Base-by-base conservation (phyloP, 2,113 vertebrate genomes). In the Leuciscus idus region DNA sequence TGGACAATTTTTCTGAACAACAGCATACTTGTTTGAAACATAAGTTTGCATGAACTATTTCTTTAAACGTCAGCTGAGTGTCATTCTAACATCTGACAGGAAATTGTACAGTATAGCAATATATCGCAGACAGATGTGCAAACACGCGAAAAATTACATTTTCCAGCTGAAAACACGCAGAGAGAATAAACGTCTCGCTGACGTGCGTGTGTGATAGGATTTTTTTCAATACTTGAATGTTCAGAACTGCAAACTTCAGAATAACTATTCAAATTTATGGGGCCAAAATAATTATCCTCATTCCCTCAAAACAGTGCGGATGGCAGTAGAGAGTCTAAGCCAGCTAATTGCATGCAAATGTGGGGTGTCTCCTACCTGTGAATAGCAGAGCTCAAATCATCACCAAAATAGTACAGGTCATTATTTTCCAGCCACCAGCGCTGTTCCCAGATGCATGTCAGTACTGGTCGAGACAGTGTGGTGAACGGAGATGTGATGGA, bases 291-390 rank as follows among this genome's bases (percentile, higher is more conserved):
- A 70, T 77, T 13, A 48, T 36, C 36, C 48, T n/a, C 36, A 4
- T 28, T 81, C 36, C 7, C 15, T 64, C 1, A 39, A 28, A 61
- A 61, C 7, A 19, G 15, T 28, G 59, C 28, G 79, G 62, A 64
- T 64, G 15, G n/a, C 46, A 81, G 39, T 13, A 28, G 10, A 50
- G 48, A 13, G 79, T 28, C 39, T 21, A 33, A 50, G 26, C 9
- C 80, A 82, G 26, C 46, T 70, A 82, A 82, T 52, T 82, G 80
- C 80, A 82, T 82, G 80, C 28, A 82, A 82, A 82, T 68, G 61
- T 52, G n/a, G 62, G 19, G 28, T 33, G 26, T 23, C 80, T 52
- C 10, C 11, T 81, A 50, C 80, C 46, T 82, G 62, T 33, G 80
- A 48, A 82, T 13, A 83, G 23, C 68, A 57, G 28, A 70, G 28